phyloP scores from a whole-genome alignment of 2,888 invertebrate species.

The Leptinotarsa haldemani region DNA sequence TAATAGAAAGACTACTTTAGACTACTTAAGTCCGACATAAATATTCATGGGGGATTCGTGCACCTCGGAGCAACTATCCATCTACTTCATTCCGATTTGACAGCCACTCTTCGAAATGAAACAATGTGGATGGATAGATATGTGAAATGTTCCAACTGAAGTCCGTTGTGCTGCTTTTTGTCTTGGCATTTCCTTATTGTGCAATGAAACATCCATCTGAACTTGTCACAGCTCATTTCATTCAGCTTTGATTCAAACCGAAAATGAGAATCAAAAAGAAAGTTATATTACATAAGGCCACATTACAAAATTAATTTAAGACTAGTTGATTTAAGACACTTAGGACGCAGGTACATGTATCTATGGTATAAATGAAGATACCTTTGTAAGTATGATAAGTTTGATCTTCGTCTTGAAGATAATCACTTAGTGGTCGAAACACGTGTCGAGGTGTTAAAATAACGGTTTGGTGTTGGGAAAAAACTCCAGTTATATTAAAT shows the following conservation, averaged over 20 bases:
- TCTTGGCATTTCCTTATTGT: conserved; percentile 1
- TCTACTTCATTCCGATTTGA: conserved; percentile 46
- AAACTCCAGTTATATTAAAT: no score
- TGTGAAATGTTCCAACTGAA: conserved; percentile 22
- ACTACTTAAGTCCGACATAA: conserved; percentile 46
- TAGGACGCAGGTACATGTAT: no score
- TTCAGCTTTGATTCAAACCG: background rate
- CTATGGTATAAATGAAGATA: no score
- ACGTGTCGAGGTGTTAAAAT: no score
- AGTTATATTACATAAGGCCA: no score
- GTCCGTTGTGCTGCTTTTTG: conserved; percentile 5
- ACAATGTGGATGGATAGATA: conserved; percentile 38
- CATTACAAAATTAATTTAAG: no score
- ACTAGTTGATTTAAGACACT: no score
- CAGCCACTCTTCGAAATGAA: conserved; percentile 42
- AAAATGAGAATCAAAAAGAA: background rate
- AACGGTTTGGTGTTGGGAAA: no score
- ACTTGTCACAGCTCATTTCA: background rate
- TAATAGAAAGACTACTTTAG: conserved; percentile 49
- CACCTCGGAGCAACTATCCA: conserved; percentile 38
- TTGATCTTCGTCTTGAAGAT: no score
- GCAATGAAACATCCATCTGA: background rate
- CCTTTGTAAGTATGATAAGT: no score
- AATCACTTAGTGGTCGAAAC: no score
- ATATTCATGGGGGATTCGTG: conserved; percentile 38